These are phyloP conservation scores for Galagoides demidoff DNA, from an alignment of 2,797 vertebrate species.

Conservation along the genomic window DNA sequence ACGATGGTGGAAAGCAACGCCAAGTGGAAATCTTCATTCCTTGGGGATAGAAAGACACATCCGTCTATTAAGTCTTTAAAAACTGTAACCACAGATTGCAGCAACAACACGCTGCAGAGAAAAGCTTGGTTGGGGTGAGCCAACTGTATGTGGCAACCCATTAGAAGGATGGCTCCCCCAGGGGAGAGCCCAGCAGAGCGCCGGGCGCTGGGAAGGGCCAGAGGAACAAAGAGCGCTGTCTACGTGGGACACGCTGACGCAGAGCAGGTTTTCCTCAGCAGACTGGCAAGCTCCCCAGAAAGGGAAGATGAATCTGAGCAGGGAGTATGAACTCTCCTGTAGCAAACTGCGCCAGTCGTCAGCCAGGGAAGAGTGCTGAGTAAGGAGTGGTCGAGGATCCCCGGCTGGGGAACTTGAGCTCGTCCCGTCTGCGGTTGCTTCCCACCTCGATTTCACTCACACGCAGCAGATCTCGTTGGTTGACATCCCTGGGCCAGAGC, in stretches of 20 bases:
- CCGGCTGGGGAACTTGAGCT: neutral
- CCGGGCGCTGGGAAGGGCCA: neutral
- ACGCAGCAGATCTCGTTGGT: neutral
- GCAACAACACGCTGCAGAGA: neutral
- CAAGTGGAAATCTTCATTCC: conserved; percentile 66
- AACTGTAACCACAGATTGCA: conserved; percentile 71
- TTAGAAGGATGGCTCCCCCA: neutral
- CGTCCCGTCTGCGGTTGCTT: neutral
- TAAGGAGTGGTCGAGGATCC: neutral
- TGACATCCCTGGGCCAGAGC: neutral
- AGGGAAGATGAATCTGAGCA: neutral
- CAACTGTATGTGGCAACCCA: neutral
- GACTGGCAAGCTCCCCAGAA: neutral
- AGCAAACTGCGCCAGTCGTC: neutral
- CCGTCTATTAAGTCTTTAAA: conserved; percentile 70
- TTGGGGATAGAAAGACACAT: conserved; percentile 34
- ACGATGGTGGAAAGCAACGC: neutral
- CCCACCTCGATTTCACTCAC: neutral
- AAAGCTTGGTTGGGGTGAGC: conserved; percentile 44
- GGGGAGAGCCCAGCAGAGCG: neutral
- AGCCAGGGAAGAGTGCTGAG: neutral
- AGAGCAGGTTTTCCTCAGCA: neutral
- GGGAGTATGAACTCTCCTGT: neutral
- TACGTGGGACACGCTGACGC: neutral
- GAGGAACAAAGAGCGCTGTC: neutral